Base-by-base conservation (phyloP, 2,888 invertebrate species). In the Apomyelois bistriatella region DNA sequence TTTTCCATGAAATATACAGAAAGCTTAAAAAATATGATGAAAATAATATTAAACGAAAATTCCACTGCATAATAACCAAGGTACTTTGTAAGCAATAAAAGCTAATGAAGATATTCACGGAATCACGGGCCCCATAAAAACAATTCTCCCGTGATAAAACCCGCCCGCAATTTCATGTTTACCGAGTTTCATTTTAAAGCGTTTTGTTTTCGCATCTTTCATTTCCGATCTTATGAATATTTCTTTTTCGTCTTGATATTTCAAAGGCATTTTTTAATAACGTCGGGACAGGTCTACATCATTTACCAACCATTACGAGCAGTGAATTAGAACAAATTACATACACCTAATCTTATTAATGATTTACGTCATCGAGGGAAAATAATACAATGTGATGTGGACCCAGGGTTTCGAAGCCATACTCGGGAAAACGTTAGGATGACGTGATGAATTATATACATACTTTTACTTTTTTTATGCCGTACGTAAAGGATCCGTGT, bases 31-130 rank as follows among this genome's bases (percentile, higher is more conserved):
- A 22, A 22, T 22, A 22, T 3, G 2, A 22, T 22, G 2, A 22
- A 15, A 46, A 46, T 46, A 30, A 35, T 32, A 46, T 46, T 16
- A 15, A 48, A 28, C 17, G 38, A 48, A 51, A 42, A 51, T 30
- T 16, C 32, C 16, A 10, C 32, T 12, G 8, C 13, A 35, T 42
- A 43, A 37, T 52, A 42, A 35, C 41, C 37, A 43, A 51, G 53
- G 42, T 57, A 53, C 54, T 58, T 58, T 55, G 55, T 53, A 55
- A 50, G 55, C 58, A 62, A 62, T 62, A 62, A 60, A 58, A 56
- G 56, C 56, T 58, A 55, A 59, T 57, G 61, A 56, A 63, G 60
- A 56, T 50, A 56, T 59, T 57, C 56, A 50, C 51, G 48, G 35
- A 55, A 56, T 58, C 59, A 50, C 48, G 53, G 53, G 36, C 48